These are phyloP conservation scores for Virgularia gustaviana DNA, from an alignment of 92 coral and sea anemone species.

Conservation along the genomic window DNA sequence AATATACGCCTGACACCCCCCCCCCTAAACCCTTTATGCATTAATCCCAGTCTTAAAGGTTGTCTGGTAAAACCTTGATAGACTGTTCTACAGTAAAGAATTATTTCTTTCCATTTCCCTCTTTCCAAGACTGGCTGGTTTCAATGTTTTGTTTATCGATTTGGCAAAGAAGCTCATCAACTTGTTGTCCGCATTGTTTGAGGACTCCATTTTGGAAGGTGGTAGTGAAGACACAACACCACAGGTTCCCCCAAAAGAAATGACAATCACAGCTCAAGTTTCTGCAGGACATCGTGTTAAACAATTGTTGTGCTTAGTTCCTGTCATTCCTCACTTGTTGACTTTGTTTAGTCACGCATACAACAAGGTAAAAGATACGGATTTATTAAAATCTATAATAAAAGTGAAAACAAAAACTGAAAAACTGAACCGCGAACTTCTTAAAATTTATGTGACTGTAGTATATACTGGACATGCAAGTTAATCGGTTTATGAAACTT, in stretches of 20 bases:
- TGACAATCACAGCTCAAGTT: constrained; percentile 64
- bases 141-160: constrained; percentile 66
- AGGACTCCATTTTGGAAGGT: constrained; percentile 82
- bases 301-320: constrained; percentile 61
- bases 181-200: constrained; percentile 68
- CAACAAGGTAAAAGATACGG: constrained; percentile 57
- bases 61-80: background rate
- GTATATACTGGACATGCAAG: no score
- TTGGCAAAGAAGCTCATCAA: constrained; percentile 72
- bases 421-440: no score
- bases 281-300: constrained; percentile 82
- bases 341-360: constrained; percentile 69
- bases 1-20: no score
- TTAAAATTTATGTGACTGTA: no score
- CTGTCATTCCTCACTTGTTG: constrained; percentile 63
- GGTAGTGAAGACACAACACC: constrained; percentile 47
- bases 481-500: no score
- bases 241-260: constrained; percentile 44
- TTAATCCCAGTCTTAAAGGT: background rate
- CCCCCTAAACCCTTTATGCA: background rate
- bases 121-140: constrained; percentile 72
- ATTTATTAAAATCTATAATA: background rate
- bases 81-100: no score
- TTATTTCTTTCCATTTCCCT: background rate
- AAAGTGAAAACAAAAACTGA: no score